Evolutionary conservation across 2,888 invertebrate genomes (phyloP).

Genomic region (Brachypalpus laphriformis): DNA sequence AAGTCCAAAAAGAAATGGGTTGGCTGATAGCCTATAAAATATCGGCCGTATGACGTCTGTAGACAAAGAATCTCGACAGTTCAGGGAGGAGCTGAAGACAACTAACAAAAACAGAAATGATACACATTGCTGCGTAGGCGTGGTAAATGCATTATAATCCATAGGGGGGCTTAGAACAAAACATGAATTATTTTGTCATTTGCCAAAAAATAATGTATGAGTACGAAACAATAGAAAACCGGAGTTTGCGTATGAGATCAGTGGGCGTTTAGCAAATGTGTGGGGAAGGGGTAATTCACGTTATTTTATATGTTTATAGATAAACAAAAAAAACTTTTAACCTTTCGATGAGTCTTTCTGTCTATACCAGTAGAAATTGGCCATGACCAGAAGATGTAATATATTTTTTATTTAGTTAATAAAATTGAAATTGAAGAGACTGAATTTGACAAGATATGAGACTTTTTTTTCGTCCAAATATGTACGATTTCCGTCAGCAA

Average conservation of each 20-base stretch:
- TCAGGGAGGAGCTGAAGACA: background rate
- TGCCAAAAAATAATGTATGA: background rate
- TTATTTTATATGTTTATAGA: too few species aligned
- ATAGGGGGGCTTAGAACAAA: background rate
- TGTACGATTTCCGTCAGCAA: background rate
- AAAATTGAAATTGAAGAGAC: background rate
- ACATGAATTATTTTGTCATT: background rate
- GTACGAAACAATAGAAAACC: background rate
- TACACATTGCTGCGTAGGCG: background rate
- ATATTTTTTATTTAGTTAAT: too few species aligned
- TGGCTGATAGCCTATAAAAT: background rate
- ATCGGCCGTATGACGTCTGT: background rate
- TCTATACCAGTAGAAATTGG: too few species aligned
- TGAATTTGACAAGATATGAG: background rate
- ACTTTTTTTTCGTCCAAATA: background rate
- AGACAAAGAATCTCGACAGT: background rate
- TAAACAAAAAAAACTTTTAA: background rate
- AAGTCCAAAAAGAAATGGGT: background rate
- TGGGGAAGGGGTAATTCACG: background rate
- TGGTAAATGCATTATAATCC: background rate
- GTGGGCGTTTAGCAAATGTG: background rate
- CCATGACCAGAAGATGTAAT: too few species aligned
- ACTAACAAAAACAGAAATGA: background rate
- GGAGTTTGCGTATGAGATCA: background rate
- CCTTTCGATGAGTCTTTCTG: too few species aligned